Evolutionary conservation across 1,140 invertebrate species (phyloP), one percentile per base, ranked within the genome.

Genomic region (Armadillidium nasatum): DNA sequence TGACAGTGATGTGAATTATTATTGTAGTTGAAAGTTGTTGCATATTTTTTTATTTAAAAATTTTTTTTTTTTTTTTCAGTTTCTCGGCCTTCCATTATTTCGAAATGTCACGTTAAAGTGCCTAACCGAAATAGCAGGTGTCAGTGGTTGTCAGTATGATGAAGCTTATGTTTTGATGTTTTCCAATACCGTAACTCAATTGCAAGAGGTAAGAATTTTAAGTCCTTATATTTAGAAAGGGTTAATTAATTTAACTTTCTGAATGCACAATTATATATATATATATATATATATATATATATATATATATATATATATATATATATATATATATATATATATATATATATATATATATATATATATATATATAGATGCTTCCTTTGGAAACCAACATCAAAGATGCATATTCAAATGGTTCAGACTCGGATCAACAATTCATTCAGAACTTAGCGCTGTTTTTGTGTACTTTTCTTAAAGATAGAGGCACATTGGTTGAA

Each of bases 361-460:
- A 71, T 13, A 46, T 77, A n/a, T 70, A 79, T 77, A 83, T 84
- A 44, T 82, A 92, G 85, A 98, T 98, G 90, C 88, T 98, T 79
- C 94, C 95, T 3, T 84, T 92, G 15, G 89, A 91, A 71, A 96
- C 95, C 66, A 95, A 97, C 83, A 96, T 99, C 82, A 91, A 92
- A 82, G 92, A 94, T 78, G 95, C 96, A 0, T 99, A 99, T 85
- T 91, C 94, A 67, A 88, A 89, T 79, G 97, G 97, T 43, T 89
- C 90, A 83, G 96, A 99, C 86, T 93, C 96, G 83, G 97, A 99
- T 84, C 98, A 99, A 86, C 97, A 97, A 83, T 99, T 99, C 83
- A 98, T 99, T 74, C 96, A 99, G 83, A 99, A 99, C 86, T 87
- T 99, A 77, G 95, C 96, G 75, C 90, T 99, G 85, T 99, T 99